phyloP scores from a whole-genome alignment of 92 coral and sea anemone species.

The Paragorgia papillata region DNA sequence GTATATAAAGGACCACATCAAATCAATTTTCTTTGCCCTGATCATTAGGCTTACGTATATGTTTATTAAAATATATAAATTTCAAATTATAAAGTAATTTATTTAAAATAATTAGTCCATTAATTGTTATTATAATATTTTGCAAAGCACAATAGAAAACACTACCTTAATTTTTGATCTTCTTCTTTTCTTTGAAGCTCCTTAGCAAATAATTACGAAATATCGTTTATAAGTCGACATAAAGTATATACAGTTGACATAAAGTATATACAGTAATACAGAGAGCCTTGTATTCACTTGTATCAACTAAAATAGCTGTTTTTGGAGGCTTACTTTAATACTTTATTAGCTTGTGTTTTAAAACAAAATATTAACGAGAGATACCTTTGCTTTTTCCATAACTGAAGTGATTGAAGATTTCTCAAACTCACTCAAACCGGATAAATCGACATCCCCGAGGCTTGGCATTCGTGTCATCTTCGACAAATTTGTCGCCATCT shows the following conservation, averaged over 20 bases:
- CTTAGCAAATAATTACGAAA: slow-evolving; percentile 27
- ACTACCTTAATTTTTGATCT: slow-evolving; percentile 56
- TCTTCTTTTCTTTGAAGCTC: slow-evolving; percentile 67
- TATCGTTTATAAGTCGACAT: neutral
- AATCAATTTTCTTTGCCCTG: no score
- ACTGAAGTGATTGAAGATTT: slow-evolving; percentile 80
- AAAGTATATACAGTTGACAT: neutral
- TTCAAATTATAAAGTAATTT: no score
- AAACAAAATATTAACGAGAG: neutral
- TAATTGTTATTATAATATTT: no score
- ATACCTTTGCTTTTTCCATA: slow-evolving; percentile 91
- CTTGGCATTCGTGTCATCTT: slow-evolving; percentile 44
- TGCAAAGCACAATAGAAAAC: no score
- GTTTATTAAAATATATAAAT: no score
- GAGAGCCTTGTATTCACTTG: neutral
- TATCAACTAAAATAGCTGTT: no score
- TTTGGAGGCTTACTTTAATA: no score
- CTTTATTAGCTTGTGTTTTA: no score
- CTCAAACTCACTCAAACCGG: slow-evolving; percentile 87
- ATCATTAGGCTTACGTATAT: no score
- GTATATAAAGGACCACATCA: no score
- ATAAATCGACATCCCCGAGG: slow-evolving; percentile 80
- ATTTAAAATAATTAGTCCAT: no score
- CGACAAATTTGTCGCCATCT: slow-evolving; percentile 31
- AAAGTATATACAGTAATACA: neutral